phyloP scores from a whole-genome alignment of 2,113 vertebrate genomes.

The Cyphomyrus discorhynchus region DNA sequence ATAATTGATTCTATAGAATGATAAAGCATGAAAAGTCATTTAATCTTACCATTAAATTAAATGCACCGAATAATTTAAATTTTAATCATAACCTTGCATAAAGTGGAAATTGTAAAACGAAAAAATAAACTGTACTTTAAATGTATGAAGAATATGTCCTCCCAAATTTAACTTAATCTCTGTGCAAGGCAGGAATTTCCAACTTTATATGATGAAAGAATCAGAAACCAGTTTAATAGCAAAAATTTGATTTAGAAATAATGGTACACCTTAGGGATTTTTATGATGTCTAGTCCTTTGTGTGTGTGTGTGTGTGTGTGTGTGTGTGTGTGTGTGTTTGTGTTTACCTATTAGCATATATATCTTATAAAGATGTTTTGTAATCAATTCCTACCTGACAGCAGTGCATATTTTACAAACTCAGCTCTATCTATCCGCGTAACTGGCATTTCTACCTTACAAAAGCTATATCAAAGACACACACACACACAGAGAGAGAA shows the following conservation, averaged over 20 bases:
- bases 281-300: neutral
- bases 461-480: slow-evolving; percentile 12
- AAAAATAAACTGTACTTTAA: neutral
- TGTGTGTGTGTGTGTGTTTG: neutral
- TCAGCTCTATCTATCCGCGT: neutral
- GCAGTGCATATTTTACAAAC: neutral
- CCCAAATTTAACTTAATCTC: neutral
- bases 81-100: neutral
- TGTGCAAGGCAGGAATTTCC: neutral
- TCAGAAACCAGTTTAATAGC: neutral
- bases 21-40: neutral
- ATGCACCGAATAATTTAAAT: neutral
- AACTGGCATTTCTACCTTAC: neutral
- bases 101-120: neutral
- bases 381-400: neutral
- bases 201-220: neutral
- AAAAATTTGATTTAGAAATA: neutral
- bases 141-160: neutral
- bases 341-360: neutral
- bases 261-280: neutral
- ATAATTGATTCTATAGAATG: neutral
- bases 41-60: neutral
- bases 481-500: no score
- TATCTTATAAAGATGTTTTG: neutral
- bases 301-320: no score